These are phyloP conservation scores for Synergus gifuensis DNA, from an alignment of 2,888 invertebrate species.

Conservation along the genomic window DNA sequence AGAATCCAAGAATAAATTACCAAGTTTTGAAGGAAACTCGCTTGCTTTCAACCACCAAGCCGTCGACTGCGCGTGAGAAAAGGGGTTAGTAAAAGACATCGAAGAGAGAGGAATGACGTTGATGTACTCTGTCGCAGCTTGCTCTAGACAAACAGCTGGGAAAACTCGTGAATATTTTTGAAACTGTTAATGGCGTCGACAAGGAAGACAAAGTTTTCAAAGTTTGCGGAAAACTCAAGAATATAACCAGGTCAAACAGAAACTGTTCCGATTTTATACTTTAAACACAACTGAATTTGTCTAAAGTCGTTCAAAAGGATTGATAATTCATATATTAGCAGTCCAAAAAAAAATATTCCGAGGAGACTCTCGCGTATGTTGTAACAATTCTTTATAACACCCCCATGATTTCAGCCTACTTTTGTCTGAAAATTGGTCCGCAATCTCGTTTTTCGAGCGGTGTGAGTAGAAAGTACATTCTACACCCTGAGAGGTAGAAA, in stretches of 20 bases:
- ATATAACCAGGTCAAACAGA: not conserved
- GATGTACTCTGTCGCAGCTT: conserved; percentile 60
- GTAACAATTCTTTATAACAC: too few relatives aligned
- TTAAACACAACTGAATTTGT: not conserved
- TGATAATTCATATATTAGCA: too few relatives aligned
- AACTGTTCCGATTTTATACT: not conserved
- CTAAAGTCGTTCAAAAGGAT: not conserved
- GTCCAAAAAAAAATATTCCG: too few relatives aligned
- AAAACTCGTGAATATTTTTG: conserved; percentile 59
- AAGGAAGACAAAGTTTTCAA: conserved; percentile 1
- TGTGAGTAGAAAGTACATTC: too few relatives aligned
- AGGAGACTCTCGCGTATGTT: too few relatives aligned
- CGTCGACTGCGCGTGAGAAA: conserved; percentile 48
- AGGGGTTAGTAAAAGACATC: conserved; percentile 20
- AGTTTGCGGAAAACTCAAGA: not conserved
- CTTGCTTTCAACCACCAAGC: conserved; percentile 51
- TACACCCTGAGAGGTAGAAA: too few relatives aligned
- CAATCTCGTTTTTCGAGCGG: too few relatives aligned
- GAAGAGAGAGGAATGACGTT: conserved; percentile 26
- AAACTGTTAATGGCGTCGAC: conserved; percentile 52
- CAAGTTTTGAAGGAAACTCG: conserved; percentile 65
- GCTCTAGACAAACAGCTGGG: conserved; percentile 57
- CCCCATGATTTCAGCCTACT: too few relatives aligned
- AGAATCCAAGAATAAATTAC: conserved; percentile 62
- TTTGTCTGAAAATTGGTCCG: too few relatives aligned